Evolutionary conservation across 2,888 invertebrate species (phyloP).

Genomic region (Cepaea hortensis): DNA sequence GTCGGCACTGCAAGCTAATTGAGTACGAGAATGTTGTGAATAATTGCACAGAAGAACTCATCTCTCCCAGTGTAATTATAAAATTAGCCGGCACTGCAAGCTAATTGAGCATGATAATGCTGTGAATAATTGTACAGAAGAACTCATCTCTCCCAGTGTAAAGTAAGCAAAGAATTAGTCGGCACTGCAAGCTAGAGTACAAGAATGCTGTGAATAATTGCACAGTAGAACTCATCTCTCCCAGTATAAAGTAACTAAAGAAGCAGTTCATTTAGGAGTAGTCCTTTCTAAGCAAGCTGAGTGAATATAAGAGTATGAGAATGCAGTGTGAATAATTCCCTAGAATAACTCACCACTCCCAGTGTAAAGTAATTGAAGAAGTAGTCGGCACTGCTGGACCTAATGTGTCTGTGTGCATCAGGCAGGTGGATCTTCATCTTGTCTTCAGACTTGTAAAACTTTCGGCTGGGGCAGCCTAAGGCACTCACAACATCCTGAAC

Average conservation of each 20-base stretch:
- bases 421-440: conserved; percentile 96
- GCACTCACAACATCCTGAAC: conserved; percentile 86
- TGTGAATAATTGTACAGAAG: too few species aligned
- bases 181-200: too few species aligned
- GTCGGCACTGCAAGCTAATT: too few species aligned
- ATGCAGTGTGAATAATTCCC: background rate
- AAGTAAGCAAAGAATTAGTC: conserved; percentile 79
- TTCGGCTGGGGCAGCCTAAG: conserved; percentile 92
- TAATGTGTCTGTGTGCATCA: conserved; percentile 68
- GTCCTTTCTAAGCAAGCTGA: background rate
- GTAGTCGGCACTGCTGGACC: conserved; percentile 86
- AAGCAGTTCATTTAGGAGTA: background rate
- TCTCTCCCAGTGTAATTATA: too few species aligned
- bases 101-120: too few species aligned
- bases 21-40: too few species aligned
- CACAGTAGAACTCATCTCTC: too few species aligned
- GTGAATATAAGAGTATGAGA: background rate
- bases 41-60: too few species aligned
- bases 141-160: too few species aligned
- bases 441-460: conserved; percentile 98
- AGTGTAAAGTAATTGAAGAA: conserved; percentile 99
- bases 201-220: too few species aligned
- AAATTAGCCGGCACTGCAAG: too few species aligned
- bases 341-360: conserved; percentile 85
- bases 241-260: too few species aligned